Conservation (phyloP, 1,140 invertebrate genomes). For the Trinorchestia longiramus region DNA sequence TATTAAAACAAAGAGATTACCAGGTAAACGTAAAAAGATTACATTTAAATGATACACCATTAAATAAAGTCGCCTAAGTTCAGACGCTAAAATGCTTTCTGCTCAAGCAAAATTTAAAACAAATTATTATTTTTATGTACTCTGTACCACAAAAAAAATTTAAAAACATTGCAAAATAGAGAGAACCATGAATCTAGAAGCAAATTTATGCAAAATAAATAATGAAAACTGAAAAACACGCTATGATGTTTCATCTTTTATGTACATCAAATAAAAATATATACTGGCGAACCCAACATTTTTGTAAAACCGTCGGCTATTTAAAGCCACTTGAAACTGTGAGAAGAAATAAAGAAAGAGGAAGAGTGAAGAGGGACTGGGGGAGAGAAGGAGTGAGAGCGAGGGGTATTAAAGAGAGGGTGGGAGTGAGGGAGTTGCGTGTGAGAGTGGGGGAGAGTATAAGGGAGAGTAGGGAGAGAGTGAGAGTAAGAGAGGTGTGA, state of each 20-base stretch:
- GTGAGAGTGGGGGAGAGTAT: constrained; percentile 15
- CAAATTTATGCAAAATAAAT: no score
- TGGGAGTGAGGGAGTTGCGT: neutral
- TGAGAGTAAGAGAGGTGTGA: constrained; percentile 23
- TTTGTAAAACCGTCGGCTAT: neutral
- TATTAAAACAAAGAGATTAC: no score
- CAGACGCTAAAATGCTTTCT: no score
- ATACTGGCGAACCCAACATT: neutral
- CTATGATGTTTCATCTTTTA: neutral
- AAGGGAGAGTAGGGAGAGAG: constrained; percentile 11
- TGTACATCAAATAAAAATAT: neutral
- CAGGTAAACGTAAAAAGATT: no score
- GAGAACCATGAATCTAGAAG: no score
- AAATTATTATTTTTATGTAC: no score
- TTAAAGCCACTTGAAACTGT: neutral
- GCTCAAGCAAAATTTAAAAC: no score
- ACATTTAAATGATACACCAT: no score
- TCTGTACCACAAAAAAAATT: no score
- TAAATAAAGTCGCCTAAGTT: no score
- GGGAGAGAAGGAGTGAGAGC: neutral
- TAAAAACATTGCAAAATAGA: no score
- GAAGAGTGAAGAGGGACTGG: neutral
- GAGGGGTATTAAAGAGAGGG: neutral
- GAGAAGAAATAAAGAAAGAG: neutral
- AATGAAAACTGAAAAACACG: no score